phyloP scores from a whole-genome alignment of 2,113 vertebrate genomes.

The Erpornis zantholeuca region DNA sequence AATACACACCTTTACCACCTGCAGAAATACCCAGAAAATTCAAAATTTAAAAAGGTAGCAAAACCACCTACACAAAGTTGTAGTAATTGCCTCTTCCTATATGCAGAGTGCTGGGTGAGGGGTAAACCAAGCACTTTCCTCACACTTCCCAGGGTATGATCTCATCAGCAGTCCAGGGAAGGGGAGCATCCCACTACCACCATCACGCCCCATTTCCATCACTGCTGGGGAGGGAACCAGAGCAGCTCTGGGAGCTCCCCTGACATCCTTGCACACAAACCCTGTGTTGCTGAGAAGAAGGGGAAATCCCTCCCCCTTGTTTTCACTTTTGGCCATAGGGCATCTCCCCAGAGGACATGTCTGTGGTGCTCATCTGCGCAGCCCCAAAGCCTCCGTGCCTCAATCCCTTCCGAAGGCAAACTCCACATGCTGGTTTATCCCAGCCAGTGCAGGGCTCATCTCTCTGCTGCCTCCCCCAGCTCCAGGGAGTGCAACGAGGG shows the following conservation, averaged over 20 bases:
- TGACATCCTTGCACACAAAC: fast-evolving
- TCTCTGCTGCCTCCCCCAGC: neutral
- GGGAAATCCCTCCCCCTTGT: too few relatives aligned
- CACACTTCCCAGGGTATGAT: neutral
- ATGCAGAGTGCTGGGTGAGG: neutral
- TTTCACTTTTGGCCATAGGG: neutral
- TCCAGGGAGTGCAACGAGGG: neutral
- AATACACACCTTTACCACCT: neutral
- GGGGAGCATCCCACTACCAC: neutral
- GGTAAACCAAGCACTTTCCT: neutral
- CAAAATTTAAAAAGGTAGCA: neutral
- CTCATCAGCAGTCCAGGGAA: neutral
- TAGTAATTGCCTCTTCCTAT: neutral
- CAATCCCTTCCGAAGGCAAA: neutral
- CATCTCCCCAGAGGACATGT: neutral
- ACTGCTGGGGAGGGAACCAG: neutral
- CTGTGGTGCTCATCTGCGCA: neutral
- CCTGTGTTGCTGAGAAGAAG: neutral
- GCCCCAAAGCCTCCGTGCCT: fast-evolving
- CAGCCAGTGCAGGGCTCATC: neutral
- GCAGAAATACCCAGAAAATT: neutral
- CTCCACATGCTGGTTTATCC: neutral
- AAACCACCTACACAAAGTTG: fast-evolving
- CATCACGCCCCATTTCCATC: fast-evolving
- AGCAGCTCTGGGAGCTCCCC: neutral